Evolutionary conservation across 2,113 vertebrate genomes (phyloP).

Genomic region (Atherinomorus stipes): DNA sequence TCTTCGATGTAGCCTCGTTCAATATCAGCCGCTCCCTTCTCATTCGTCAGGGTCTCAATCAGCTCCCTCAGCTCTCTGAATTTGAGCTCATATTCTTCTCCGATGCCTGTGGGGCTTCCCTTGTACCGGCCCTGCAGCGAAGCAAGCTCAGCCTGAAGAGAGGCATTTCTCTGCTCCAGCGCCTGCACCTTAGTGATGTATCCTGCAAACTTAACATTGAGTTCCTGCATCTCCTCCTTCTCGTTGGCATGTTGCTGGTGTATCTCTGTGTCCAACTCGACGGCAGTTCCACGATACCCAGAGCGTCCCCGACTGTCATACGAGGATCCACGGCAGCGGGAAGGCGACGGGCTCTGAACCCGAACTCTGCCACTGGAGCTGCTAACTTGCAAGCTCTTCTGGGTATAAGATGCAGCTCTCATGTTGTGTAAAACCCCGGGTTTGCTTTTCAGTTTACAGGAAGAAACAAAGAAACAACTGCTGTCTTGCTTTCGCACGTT

Average conservation of each 20-base stretch:
- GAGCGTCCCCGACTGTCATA: conserved; percentile 70
- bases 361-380: conserved; percentile 74
- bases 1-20: conserved; percentile 77
- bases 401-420: conserved; percentile 81
- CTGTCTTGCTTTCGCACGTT: conserved; percentile 23
- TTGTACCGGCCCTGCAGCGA: conserved; percentile 72
- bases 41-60: conserved; percentile 83
- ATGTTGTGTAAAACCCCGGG: conserved; percentile 66
- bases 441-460: conserved; percentile 13
- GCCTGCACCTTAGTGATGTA: conserved; percentile 86
- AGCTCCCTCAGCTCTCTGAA: conserved; percentile 83
- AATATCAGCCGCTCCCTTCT: conserved; percentile 79
- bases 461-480: conserved; percentile 17
- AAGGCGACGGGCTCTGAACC: conserved; percentile 81
- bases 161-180: conserved; percentile 79
- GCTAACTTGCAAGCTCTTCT: conserved; percentile 83
- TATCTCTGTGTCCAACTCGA: conserved; percentile 77
- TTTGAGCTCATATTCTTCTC: conserved; percentile 81
- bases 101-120: conserved; percentile 72
- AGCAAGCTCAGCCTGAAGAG: conserved; percentile 63
- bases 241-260: conserved; percentile 79
- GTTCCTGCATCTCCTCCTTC: conserved; percentile 86
- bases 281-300: conserved; percentile 59
- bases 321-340: conserved; percentile 76
- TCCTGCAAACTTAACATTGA: conserved; percentile 82